phyloP scores from a whole-genome alignment of 2,888 invertebrate genomes.

The Nomada fucata region DNA sequence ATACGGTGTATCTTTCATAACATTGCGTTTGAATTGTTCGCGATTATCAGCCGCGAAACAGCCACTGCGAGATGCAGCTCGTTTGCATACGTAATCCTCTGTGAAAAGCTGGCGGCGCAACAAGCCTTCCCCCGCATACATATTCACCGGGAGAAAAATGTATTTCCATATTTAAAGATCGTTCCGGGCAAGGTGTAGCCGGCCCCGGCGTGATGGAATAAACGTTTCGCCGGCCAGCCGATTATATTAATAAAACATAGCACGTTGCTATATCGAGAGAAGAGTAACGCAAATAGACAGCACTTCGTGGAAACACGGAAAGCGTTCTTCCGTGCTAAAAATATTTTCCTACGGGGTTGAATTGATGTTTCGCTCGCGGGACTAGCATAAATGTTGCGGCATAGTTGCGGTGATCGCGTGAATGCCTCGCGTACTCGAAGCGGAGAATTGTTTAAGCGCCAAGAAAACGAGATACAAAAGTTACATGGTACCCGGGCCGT shows the following conservation, averaged over 20 bases:
- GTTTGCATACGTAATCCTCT: constrained; percentile 46
- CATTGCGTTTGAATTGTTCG: constrained; percentile 44
- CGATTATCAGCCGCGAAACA: constrained; percentile 46
- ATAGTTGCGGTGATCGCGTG: not conserved
- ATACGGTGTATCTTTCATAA: constrained; percentile 24
- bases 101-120: constrained; percentile 50
- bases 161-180: constrained; percentile 41
- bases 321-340: too few relatives aligned
- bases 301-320: too few relatives aligned
- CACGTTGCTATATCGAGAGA: not conserved
- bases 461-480: not conserved
- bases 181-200: too few relatives aligned
- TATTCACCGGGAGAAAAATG: constrained; percentile 60
- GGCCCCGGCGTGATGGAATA: too few relatives aligned
- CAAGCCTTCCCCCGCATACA: constrained; percentile 38
- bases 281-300: not conserved
- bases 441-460: not conserved
- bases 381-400: not conserved
- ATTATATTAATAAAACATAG: not conserved
- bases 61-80: constrained; percentile 15
- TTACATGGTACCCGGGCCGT: not conserved
- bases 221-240: too few relatives aligned
- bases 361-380: too few relatives aligned
- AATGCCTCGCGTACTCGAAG: not conserved
- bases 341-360: not conserved